These are phyloP conservation scores for Barbus barbus DNA, from an alignment of 2,113 vertebrate genomes.

Conservation along the genomic window DNA sequence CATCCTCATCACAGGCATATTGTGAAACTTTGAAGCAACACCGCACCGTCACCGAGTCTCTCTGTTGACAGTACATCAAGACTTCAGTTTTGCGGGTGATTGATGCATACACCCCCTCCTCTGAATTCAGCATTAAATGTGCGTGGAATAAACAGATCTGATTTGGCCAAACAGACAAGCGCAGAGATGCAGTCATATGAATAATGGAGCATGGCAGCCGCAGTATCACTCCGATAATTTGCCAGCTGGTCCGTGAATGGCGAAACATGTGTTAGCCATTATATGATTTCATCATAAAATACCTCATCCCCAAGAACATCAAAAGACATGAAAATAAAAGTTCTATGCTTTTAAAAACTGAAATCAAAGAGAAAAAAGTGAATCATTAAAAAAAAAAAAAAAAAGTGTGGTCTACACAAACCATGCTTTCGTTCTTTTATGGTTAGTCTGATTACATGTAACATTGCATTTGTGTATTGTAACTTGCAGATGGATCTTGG, in stretches of 20 bases:
- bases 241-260: slow-evolving; percentile 66
- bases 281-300: slow-evolving; percentile 56
- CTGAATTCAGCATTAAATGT: slow-evolving; percentile 50
- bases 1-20: slow-evolving; percentile 48
- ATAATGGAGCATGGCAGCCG: slow-evolving; percentile 64
- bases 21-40: slow-evolving; percentile 42
- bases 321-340: slow-evolving; percentile 60
- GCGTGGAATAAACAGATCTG: slow-evolving; percentile 54
- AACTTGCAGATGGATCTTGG: background rate
- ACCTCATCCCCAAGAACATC: slow-evolving; percentile 60
- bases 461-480: background rate
- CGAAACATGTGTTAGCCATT: slow-evolving; percentile 66
- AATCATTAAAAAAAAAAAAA: slow-evolving; percentile 22
- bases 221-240: slow-evolving; percentile 65
- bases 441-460: slow-evolving; percentile 3
- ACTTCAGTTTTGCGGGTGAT: slow-evolving; percentile 39
- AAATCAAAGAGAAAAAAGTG: slow-evolving; percentile 54
- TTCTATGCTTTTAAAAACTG: slow-evolving; percentile 61
- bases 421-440: slow-evolving; percentile 29
- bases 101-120: slow-evolving; percentile 36
- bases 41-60: slow-evolving; percentile 31
- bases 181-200: slow-evolving; percentile 56
- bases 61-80: slow-evolving; percentile 49
- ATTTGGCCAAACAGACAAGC: slow-evolving; percentile 53
- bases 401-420: slow-evolving; percentile 39